Evolutionary conservation across 30 jellyfish, hydroid and myxozoan genomes (phyloP), one percentile per base, ranked within the genome.

Genomic region (Aurelia aurita complex sp. Pacific): DNA sequence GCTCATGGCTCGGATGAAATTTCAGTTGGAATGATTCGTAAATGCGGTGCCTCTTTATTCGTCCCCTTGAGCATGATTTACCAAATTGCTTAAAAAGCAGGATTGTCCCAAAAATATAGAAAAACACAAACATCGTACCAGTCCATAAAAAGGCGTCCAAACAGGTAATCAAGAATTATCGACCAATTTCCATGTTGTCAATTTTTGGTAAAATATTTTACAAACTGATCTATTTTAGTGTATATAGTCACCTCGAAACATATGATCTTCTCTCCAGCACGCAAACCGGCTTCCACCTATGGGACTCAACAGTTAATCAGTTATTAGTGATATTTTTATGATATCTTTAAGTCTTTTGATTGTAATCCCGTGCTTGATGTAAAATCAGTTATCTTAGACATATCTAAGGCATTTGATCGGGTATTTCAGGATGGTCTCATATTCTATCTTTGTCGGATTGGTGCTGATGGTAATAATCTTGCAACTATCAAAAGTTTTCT

Each of bases 391-490:
- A 55, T 10, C 53, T 77, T 86, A 1, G 90, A 76, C 57, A 50
- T 75, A 2, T 76, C 95, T 9, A 86, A 86, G 75, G 95, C 89
- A 15, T 75, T 75, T 63, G 95, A 86, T 38, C 40, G 81, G 46
- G 81, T 86, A 16, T 86, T 76, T 85, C 95, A 86, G 34, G 85
- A 86, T 33, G 95, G 77, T 52, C 89, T 86, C 54, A 16, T 43
- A 12, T 67, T 60, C 54, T 70, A 72, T 70, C 79, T 72, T 4
- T 5, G 63, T 18, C 78, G 69, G 8, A 63, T 5, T 62, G 85
- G 88, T 52, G 63, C 59, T 23, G 19, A 43, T 15, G 80, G 88
- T 52, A 12, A 14, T 16, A 10, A 29, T 4, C 34, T 77, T 7
- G 15, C 81, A 10, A 35, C 17, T 13, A 46, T 52, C n/a, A n/a